Evolutionary conservation across 2,797 vertebrate species (phyloP).

Genomic region (Mormyrus proboscirostris): DNA sequence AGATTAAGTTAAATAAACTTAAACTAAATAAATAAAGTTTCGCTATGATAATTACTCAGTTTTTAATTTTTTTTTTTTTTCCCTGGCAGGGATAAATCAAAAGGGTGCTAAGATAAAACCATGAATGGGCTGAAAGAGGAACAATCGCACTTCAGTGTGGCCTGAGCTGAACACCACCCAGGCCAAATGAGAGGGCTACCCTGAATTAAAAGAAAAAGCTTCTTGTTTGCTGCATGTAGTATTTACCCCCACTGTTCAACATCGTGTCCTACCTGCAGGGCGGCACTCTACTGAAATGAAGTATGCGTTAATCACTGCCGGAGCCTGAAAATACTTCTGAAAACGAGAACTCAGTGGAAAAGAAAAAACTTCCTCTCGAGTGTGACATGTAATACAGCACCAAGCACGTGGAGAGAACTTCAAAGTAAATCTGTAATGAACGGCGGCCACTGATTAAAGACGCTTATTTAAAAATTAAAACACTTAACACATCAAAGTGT

Average conservation of each 20-base stretch:
- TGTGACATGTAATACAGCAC: neutral
- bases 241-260: neutral
- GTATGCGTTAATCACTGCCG: neutral
- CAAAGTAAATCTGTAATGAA: slow-evolving; percentile 33
- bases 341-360: neutral
- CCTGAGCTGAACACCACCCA: neutral
- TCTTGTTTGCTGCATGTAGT: neutral
- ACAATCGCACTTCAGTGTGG: neutral
- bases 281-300: neutral
- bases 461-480: slow-evolving; percentile 47
- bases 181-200: neutral
- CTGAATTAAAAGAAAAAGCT: neutral
- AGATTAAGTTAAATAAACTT: too few species aligned
- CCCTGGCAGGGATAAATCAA: neutral
- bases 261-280: neutral
- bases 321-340: neutral
- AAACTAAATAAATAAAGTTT: neutral
- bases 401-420: slow-evolving; percentile 34
- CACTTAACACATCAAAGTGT: slow-evolving; percentile 46
- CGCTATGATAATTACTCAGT: neutral
- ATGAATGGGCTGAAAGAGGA: neutral
- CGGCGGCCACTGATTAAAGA: slow-evolving; percentile 36
- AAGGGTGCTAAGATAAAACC: too few species aligned
- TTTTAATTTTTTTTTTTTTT: neutral
- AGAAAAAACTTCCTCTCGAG: neutral